Conservation (phyloP, 2,797 vertebrate species). For the Malacoraja senta region DNA sequence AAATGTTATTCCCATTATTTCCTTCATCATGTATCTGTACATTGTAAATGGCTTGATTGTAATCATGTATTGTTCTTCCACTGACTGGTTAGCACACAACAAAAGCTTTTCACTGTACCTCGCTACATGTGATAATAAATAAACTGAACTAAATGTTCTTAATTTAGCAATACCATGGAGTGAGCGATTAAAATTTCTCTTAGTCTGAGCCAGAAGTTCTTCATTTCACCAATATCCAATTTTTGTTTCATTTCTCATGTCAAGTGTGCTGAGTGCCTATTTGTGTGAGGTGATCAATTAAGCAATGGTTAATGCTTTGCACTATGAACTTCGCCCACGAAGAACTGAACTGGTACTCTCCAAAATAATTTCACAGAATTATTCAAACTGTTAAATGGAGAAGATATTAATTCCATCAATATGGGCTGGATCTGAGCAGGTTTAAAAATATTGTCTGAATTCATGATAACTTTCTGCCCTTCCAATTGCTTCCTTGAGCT, state of each 20-base stretch:
- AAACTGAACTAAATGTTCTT: no score
- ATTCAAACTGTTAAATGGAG: neutral
- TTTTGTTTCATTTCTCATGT: conserved; percentile 7
- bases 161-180: neutral
- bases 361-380: conserved; percentile 9
- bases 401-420: neutral
- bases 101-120: no score
- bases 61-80: no score
- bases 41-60: no score
- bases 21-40: no score
- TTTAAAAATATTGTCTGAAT: neutral
- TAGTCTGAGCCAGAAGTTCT: neutral
- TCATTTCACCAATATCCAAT: neutral
- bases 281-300: neutral
- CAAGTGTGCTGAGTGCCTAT: neutral
- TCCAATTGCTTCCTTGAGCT: neutral
- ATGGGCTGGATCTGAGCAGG: neutral
- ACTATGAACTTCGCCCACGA: neutral
- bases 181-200: neutral
- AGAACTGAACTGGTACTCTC: neutral
- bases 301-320: neutral
- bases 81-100: no score
- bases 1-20: no score
- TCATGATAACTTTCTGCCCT: neutral
- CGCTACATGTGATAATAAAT: no score